A percentile compares a stretch with the other conserved stretches of the same genome.
phyloP scores from a whole-genome alignment of 2,888 invertebrate species.

The Belgica antarctica region DNA sequence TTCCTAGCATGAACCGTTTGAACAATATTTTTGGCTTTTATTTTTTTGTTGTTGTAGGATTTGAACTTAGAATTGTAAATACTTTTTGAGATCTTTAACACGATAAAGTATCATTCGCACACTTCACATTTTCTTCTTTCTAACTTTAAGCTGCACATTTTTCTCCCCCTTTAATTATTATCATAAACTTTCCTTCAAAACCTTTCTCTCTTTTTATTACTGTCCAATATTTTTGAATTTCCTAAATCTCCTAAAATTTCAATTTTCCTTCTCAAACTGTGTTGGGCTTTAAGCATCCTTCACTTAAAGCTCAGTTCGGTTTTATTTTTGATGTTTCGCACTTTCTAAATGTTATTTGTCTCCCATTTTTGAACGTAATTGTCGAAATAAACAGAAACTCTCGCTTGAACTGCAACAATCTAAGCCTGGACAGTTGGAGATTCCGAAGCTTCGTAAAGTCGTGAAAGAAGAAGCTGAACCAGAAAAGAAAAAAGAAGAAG shows the following conservation, averaged over 20 bases:
- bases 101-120: slow-evolving; percentile 2
- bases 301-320: neutral
- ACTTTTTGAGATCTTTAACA: neutral
- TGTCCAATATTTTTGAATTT: neutral
- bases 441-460: slow-evolving; percentile 54
- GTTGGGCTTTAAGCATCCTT: neutral
- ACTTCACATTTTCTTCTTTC: neutral
- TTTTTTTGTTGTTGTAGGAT: neutral
- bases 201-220: slow-evolving; percentile 6
- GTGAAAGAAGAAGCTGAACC: slow-evolving; percentile 45
- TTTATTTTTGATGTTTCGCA: neutral
- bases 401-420: slow-evolving; percentile 32
- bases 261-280: neutral
- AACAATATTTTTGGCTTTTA: neutral
- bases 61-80: neutral
- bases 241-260: neutral
- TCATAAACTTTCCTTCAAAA: too few relatives aligned
- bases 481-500: slow-evolving; percentile 46
- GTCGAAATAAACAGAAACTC: slow-evolving; percentile 31
- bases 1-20: slow-evolving; percentile 4
- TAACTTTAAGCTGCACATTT: neutral
- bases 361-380: neutral
- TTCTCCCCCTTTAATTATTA: neutral
- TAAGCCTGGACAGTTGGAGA: slow-evolving; percentile 40
- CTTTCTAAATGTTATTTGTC: slow-evolving; percentile 5